A percentile compares a stretch with the other conserved stretches of the same genome.
These are phyloP conservation scores for Oreochromis grahami DNA, from an alignment of 2,797 vertebrate species.

Conservation along the genomic window DNA sequence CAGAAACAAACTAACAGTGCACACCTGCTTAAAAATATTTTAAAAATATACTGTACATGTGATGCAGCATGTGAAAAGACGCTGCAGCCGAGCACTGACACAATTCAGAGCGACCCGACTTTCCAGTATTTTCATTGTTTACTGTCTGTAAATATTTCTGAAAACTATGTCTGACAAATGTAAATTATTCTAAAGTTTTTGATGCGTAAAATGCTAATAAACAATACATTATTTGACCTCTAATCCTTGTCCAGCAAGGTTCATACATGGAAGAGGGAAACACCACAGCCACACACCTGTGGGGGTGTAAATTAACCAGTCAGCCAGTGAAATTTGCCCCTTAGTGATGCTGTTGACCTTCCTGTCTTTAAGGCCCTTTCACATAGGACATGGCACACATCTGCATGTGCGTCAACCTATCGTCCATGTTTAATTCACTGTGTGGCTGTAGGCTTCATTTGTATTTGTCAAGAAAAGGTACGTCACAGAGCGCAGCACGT, in stretches of 20 bases:
- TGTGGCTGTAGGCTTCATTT: background rate
- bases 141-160: background rate
- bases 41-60: background rate
- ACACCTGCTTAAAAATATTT: background rate
- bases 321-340: background rate
- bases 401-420: background rate
- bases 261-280: background rate
- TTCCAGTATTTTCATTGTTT: background rate
- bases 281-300: background rate
- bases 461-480: background rate
- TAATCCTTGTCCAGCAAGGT: background rate
- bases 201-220: background rate
- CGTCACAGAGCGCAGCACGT: background rate
- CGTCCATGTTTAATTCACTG: background rate
- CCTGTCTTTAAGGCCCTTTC: background rate
- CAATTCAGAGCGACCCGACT: no score
- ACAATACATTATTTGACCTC: background rate
- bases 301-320: background rate
- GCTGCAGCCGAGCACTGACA: background rate
- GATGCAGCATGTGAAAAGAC: background rate
- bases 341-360: background rate
- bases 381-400: background rate
- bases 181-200: background rate
- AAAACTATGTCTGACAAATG: background rate
- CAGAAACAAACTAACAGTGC: background rate